These are phyloP conservation scores for Hyposoter didymator DNA, from an alignment of 2,888 invertebrate genomes.

Conservation along the genomic window DNA sequence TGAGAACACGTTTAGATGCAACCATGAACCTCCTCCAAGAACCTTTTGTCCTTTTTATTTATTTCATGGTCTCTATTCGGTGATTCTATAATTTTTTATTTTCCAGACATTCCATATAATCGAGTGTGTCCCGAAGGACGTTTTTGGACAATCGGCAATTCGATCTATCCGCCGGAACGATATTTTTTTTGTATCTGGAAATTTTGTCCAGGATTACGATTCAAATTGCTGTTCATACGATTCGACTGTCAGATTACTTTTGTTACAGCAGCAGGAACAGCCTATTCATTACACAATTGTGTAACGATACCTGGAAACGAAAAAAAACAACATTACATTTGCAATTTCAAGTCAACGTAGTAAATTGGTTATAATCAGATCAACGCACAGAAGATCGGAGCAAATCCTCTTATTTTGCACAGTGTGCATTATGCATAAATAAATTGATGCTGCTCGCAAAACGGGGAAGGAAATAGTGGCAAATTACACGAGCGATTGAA, in stretches of 20 bases:
- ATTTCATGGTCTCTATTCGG: not conserved
- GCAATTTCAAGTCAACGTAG: not conserved
- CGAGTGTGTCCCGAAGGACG: too few relatives aligned
- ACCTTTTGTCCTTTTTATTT: not conserved
- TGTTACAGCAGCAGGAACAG: not conserved
- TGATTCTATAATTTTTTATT: not conserved
- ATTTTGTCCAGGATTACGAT: too few relatives aligned
- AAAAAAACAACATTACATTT: not conserved
- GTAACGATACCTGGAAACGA: not conserved
- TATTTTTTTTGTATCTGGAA: too few relatives aligned
- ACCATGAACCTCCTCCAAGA: not conserved
- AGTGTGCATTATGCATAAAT: not conserved
- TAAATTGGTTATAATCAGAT: not conserved
- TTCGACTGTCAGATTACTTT: not conserved
- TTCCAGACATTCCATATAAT: not conserved
- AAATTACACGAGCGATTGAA: conserved; percentile 14
- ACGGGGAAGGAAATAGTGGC: conserved; percentile 1
- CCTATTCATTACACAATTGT: not conserved
- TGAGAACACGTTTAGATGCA: not conserved
- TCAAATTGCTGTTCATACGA: not conserved
- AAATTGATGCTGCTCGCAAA: conserved; percentile 13
- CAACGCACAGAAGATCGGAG: not conserved
- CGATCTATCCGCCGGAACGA: too few relatives aligned
- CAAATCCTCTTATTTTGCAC: not conserved
- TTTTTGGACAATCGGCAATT: too few relatives aligned